phyloP scores from a whole-genome alignment of 2,888 invertebrate genomes.

The Taphrorychus bicolor region DNA sequence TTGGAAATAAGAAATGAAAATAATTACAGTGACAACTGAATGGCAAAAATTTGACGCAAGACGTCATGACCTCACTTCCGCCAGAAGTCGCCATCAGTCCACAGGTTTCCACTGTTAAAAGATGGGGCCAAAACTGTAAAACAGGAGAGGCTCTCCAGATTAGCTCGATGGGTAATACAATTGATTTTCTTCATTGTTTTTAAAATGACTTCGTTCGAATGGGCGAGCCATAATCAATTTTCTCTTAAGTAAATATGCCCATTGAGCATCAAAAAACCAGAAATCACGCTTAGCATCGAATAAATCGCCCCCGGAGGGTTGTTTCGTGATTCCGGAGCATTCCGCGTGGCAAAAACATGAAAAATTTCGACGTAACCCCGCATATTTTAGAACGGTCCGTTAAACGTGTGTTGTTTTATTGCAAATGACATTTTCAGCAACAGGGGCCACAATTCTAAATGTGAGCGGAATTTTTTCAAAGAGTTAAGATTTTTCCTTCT shows the following conservation, averaged over 20 bases:
- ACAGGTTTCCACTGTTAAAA: no score
- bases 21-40: no score
- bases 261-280: background rate
- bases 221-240: no score
- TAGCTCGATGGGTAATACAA: no score
- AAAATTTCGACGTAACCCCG: conserved; percentile 10
- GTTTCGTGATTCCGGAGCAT: background rate
- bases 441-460: background rate
- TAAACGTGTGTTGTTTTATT: conserved; percentile 8
- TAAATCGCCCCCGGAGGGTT: conserved; percentile 9
- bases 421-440: conserved; percentile 11
- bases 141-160: no score
- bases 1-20: no score
- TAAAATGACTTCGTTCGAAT: no score
- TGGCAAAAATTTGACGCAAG: no score
- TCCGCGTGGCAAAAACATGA: conserved; percentile 11
- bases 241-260: background rate
- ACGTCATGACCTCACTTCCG: no score
- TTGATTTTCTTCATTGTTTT: no score
- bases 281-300: conserved; percentile 1
- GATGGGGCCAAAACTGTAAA: no score
- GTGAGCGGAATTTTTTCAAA: conserved; percentile 9
- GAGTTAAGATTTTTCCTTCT: background rate
- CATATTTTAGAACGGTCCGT: conserved; percentile 9
- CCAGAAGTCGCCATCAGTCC: no score